phyloP scores from a whole-genome alignment of 2,797 vertebrate genomes.

The Sylvilagus floridanus region DNA sequence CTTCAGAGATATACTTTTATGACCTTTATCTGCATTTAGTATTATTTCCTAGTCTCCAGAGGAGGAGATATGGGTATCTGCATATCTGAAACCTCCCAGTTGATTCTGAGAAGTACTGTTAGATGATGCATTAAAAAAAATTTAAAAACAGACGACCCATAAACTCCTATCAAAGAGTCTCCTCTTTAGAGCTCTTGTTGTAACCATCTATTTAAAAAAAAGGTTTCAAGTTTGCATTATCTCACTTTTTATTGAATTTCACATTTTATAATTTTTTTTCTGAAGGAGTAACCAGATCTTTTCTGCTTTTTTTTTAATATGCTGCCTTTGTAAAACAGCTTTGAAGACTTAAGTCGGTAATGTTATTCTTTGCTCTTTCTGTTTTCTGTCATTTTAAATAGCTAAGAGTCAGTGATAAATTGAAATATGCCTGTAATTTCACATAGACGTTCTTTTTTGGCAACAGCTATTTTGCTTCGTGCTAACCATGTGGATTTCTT shows the following conservation, averaged over 20 bases:
- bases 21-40: conserved; percentile 51
- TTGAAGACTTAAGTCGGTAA: conserved; percentile 92
- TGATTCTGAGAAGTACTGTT: conserved; percentile 29
- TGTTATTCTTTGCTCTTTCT: conserved; percentile 80
- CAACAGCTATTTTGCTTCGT: neutral
- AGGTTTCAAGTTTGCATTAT: neutral
- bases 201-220: neutral
- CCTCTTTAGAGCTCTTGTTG: conserved; percentile 21
- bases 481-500: conserved; percentile 63
- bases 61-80: neutral
- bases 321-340: conserved; percentile 92
- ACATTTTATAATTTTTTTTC: conserved; percentile 42
- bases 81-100: neutral
- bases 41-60: conserved; percentile 47
- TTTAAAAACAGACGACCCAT: neutral
- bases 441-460: conserved; percentile 59
- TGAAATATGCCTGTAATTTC: conserved; percentile 64
- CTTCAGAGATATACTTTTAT: conserved; percentile 4
- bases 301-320: conserved; percentile 86
- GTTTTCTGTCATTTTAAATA: conserved; percentile 74
- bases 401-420: conserved; percentile 52
- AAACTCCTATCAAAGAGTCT: neutral
- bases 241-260: conserved; percentile 22
- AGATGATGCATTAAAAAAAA: neutral
- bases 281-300: conserved; percentile 84